A percentile compares a stretch with the other conserved stretches of the same genome.
Evolutionary conservation across 2,888 invertebrate genomes (phyloP).

Genomic region (Rhorus exstirpatorius): DNA sequence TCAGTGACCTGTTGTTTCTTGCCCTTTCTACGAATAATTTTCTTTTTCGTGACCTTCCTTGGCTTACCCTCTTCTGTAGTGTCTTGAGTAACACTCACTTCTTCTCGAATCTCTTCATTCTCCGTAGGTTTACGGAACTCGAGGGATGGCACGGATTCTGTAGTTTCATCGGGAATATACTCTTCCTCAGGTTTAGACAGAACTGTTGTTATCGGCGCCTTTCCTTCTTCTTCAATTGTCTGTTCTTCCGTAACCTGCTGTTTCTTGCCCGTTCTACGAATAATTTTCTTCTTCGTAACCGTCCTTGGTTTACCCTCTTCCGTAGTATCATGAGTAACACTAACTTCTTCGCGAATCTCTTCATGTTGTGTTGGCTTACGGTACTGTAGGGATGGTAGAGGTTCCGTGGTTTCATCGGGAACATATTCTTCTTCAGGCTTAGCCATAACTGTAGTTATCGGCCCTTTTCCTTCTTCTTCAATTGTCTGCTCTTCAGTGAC

Average conservation of each 20-base stretch:
- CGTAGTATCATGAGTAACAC: conserved; percentile 83
- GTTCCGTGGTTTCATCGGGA: conserved; percentile 44
- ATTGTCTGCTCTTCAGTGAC: too few relatives aligned
- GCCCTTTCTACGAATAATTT: conserved; percentile 84
- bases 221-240: conserved; percentile 86
- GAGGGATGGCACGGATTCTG: conserved; percentile 49
- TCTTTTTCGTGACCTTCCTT: conserved; percentile 82
- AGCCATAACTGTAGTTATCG: conserved; percentile 81
- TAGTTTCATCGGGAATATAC: conserved; percentile 57
- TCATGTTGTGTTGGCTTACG: conserved; percentile 73
- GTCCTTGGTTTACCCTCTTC: conserved; percentile 80
- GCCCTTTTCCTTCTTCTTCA: conserved; percentile 84
- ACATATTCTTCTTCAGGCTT: conserved; percentile 76
- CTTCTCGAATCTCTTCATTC: conserved; percentile 74
- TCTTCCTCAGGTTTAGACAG: conserved; percentile 77
- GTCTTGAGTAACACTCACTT: conserved; percentile 76
- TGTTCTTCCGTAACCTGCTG: conserved; percentile 84
- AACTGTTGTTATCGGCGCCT: conserved; percentile 85
- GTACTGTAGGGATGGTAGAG: conserved; percentile 40
- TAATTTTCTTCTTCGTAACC: conserved; percentile 79
- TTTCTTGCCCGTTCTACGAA: conserved; percentile 77
- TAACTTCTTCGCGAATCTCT: conserved; percentile 71
- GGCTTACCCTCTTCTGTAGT: conserved; percentile 72
- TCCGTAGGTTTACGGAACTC: conserved; percentile 65
- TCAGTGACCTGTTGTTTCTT: conserved; percentile 85